A percentile compares a stretch with the other conserved stretches of the same genome.
Conservation (phyloP, 2,888 invertebrate species). For the Flabesymbios commensalis region DNA sequence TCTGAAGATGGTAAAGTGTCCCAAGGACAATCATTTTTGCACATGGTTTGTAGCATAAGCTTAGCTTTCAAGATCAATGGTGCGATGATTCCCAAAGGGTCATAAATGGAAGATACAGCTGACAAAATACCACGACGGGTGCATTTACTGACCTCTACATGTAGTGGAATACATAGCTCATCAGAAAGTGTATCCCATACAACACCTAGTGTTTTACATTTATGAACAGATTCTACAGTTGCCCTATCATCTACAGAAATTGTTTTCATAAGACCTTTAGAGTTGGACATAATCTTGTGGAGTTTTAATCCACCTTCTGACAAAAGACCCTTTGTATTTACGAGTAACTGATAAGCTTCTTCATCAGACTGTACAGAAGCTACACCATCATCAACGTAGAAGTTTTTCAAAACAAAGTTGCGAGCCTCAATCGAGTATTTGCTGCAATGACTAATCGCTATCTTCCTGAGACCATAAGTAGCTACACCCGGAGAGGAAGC, state of each 20-base stretch:
- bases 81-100: slow-evolving; percentile 37
- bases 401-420: not conserved
- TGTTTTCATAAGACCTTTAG: not conserved
- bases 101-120: slow-evolving; percentile 32
- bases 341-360: not conserved
- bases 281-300: slow-evolving; percentile 15
- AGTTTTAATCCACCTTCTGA: slow-evolving; percentile 1
- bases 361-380: not conserved
- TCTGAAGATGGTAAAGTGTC: no score
- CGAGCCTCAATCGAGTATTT: not conserved
- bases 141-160: slow-evolving; percentile 24
- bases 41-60: slow-evolving; percentile 32
- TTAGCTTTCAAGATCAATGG: slow-evolving; percentile 31
- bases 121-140: slow-evolving; percentile 35
- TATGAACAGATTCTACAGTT: not conserved
- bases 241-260: slow-evolving; percentile 1
- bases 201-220: slow-evolving; percentile 14
- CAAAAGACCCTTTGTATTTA: not conserved
- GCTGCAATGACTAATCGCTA: not conserved
- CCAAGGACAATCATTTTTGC: slow-evolving; percentile 21
- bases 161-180: slow-evolving; percentile 30
- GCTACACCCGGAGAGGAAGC: not conserved
- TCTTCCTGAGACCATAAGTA: not conserved
- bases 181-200: slow-evolving; percentile 36
- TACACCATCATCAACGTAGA: not conserved